Evolutionary conservation across 2,888 invertebrate genomes (phyloP).

Genomic region (Hylaea fasciaria): DNA sequence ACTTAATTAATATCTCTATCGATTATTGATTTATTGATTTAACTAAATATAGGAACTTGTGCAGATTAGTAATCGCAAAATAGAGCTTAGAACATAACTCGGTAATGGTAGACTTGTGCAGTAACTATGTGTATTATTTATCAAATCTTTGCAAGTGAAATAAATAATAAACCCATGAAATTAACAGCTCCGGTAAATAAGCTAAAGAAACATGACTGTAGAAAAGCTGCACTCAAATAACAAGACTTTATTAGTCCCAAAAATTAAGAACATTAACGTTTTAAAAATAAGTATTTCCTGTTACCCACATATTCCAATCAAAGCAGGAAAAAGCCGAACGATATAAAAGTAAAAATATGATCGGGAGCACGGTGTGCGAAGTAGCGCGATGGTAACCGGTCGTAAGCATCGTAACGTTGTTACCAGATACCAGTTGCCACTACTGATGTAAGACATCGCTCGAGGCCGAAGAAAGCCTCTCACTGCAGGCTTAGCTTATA

Average conservation of each 20-base stretch:
- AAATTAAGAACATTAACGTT: conserved; percentile 5
- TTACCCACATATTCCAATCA: conserved; percentile 25
- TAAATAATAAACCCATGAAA: too few relatives aligned
- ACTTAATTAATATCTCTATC: too few relatives aligned
- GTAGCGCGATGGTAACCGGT: conserved; percentile 63
- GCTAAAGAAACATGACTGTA: too few relatives aligned
- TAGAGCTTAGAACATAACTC: too few relatives aligned
- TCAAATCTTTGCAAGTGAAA: too few relatives aligned
- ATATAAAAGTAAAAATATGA: conserved; percentile 51
- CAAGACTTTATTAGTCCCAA: conserved; percentile 5
- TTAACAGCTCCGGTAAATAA: too few relatives aligned
- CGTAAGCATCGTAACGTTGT: conserved; percentile 53
- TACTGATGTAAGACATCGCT: conserved; percentile 71
- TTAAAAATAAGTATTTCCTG: conserved; percentile 17
- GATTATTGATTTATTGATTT: too few relatives aligned
- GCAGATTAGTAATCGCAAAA: too few relatives aligned
- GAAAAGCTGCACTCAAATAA: background rate
- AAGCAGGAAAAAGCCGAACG: background rate
- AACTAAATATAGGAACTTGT: too few relatives aligned
- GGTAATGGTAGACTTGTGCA: too few relatives aligned
- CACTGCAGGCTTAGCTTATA: conserved; percentile 14
- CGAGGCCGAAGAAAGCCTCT: conserved; percentile 45
- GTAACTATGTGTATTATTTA: too few relatives aligned
- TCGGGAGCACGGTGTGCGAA: conserved; percentile 41
- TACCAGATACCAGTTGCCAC: conserved; percentile 56